A percentile compares a stretch with the other conserved stretches of the same genome.
These are phyloP conservation scores for Ia io DNA, from an alignment of 2,113 vertebrate species.

Conservation along the genomic window DNA sequence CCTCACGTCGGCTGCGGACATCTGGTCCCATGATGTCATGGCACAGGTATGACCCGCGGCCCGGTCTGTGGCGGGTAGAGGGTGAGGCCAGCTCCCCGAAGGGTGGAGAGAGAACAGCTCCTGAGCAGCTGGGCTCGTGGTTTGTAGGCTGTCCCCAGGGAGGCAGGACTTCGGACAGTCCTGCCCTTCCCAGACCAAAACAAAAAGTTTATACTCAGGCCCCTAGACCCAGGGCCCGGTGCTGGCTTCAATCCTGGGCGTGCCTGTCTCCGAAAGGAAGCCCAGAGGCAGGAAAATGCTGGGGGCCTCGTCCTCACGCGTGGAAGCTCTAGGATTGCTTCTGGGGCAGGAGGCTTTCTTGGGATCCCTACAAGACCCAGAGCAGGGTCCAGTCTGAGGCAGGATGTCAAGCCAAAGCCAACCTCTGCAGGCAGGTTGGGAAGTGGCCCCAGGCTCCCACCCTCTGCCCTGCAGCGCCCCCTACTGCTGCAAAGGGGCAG, in stretches of 20 bases:
- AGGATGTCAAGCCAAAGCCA: not conserved
- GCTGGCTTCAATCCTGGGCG: not conserved
- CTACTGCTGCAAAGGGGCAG: not conserved
- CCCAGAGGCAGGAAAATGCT: not conserved
- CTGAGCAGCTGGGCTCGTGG: not conserved
- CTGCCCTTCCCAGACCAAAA: not conserved
- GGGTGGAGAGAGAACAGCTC: not conserved
- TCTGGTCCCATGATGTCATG: constrained; percentile 99
- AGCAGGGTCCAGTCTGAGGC: not conserved
- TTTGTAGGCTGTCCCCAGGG: not conserved
- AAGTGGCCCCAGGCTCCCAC: not conserved
- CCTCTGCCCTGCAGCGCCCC: not conserved
- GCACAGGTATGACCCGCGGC: constrained; percentile 88
- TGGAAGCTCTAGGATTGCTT: not conserved
- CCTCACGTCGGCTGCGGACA: constrained; percentile 94
- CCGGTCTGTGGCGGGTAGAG: accelerated
- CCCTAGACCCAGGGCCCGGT: not conserved
- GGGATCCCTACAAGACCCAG: not conserved
- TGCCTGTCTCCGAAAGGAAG: not conserved
- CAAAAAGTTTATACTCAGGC: not conserved
- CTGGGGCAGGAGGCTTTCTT: not conserved
- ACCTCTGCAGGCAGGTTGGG: not conserved
- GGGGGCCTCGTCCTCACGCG: not conserved
- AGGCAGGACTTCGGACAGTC: not conserved
- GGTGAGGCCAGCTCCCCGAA: too few species aligned